Evolutionary conservation across 2,113 vertebrate species (phyloP), one percentile per base, ranked within the genome.

Genomic region (Heteronetta atricapilla): DNA sequence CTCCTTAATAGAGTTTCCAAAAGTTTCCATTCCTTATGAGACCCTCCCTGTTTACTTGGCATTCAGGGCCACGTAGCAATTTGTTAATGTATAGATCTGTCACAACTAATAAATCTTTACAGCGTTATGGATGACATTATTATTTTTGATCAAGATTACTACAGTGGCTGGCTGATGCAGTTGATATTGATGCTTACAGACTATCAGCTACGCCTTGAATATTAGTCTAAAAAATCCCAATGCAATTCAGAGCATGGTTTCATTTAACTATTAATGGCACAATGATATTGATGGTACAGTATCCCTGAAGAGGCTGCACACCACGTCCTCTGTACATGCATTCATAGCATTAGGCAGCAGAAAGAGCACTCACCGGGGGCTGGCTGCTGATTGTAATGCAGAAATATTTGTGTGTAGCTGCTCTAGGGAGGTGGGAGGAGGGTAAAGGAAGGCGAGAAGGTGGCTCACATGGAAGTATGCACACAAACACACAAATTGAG

Each of bases 141-240:
- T 97, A 97, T 94, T 97, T 97, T 96, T 95, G 95, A 97, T 95
- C 95, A 94, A 97, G 97, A 97, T 97, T 96, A 91, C 72, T 90
- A 73, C 78, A 28, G 6, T 86, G 64, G 67, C 89, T 93, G 56
- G 81, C 68, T 90, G 95, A 94, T 90, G 91, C 3, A 21, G 72
- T 33, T 92, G 93, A 96, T 96, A 92, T 14, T 3, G n/a, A 21
- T 52, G 77, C 60, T 97, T 94, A 91, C 68, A 92, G 62, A 50
- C 87, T 91, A 85, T 91, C 88, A 94, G 55, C 58, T 91, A 70
- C 25, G 68, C 62, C 72, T 70, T 48, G 40, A 76, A 95, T 94
- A 96, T 90, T 87, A 87, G 68, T 70, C 88, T 72, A 68, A 92
- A 90, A 91, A 84, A 78, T 2, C 10, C 21, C 66, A 82, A 55